Evolutionary conservation across 1,140 invertebrate genomes (phyloP).

Genomic region (Danaus melanippus): DNA sequence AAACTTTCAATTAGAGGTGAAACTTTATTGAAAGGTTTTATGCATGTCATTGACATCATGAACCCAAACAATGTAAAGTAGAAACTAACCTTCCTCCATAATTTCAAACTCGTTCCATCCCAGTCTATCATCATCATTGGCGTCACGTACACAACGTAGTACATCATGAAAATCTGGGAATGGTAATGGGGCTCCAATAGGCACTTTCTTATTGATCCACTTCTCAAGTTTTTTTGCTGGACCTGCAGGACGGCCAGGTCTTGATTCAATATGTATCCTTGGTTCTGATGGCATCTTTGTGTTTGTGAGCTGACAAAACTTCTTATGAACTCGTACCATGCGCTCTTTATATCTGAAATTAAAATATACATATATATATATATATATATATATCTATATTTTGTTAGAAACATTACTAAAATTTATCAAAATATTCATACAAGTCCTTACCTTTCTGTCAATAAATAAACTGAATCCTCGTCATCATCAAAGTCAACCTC

Average conservation of each 20-base stretch:
- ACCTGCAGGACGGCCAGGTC: constrained; percentile 40
- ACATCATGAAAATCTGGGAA: constrained; percentile 66
- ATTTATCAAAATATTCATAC: constrained; percentile 3
- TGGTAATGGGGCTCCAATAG: constrained; percentile 49
- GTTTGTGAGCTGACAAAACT: constrained; percentile 59
- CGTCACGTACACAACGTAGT: constrained; percentile 47
- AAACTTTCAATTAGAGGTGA: too few relatives aligned
- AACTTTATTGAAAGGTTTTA: too few relatives aligned
- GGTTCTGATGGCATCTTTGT: constrained; percentile 63
- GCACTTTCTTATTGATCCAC: constrained; percentile 59
- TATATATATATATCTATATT: constrained; percentile 8
- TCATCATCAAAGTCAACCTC: constrained; percentile 68
- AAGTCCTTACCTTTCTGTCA: constrained; percentile 51
- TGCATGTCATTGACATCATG: too few relatives aligned
- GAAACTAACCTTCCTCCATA: constrained; percentile 55
- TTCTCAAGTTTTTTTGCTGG: constrained; percentile 49
- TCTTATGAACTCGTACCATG: constrained; percentile 51
- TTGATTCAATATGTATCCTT: constrained; percentile 42
- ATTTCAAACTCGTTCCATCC: constrained; percentile 55
- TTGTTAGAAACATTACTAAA: constrained; percentile 1
- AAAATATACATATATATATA: constrained; percentile 7
- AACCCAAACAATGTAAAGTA: too few relatives aligned
- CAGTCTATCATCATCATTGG: constrained; percentile 51
- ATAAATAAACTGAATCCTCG: constrained; percentile 60
- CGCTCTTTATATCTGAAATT: constrained; percentile 57